Percentiles rank a stretch among this genome's conserved stretches.
phyloP scores from a whole-genome alignment of 2,888 invertebrate species.

The Erebia epiphron region DNA sequence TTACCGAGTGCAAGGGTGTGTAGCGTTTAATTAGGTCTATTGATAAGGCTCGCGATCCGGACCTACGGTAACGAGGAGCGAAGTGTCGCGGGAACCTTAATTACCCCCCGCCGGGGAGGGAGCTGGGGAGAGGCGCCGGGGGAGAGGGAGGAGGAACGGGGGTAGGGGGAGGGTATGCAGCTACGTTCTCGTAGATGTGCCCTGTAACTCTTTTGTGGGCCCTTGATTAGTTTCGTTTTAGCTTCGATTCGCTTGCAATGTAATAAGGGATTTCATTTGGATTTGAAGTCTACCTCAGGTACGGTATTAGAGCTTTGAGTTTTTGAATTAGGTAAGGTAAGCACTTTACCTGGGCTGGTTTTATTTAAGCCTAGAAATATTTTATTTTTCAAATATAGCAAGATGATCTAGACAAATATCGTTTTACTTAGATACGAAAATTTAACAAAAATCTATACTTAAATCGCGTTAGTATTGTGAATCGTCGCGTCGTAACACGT shows the following conservation, averaged over 20 bases:
- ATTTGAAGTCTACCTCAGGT: background rate
- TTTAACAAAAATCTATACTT: too few relatives aligned
- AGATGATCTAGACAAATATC: too few relatives aligned
- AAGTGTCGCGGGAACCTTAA: conserved; percentile 64
- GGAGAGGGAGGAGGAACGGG: conserved; percentile 16
- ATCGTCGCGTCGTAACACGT: too few relatives aligned
- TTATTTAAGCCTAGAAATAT: too few relatives aligned
- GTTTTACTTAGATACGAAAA: too few relatives aligned
- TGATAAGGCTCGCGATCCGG: conserved; percentile 45
- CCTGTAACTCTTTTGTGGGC: conserved; percentile 36
- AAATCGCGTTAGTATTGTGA: too few relatives aligned
- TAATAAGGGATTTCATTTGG: conserved; percentile 19
- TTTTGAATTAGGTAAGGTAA: too few relatives aligned
- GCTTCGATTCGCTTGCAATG: conserved; percentile 20
- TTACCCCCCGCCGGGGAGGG: conserved; percentile 46
- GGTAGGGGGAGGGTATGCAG: conserved; percentile 25
- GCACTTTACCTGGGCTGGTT: too few relatives aligned
- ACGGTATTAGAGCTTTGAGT: background rate
- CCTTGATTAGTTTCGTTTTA: conserved; percentile 37
- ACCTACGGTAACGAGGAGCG: conserved; percentile 65
- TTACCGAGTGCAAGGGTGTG: background rate
- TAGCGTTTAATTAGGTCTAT: conserved; percentile 18
- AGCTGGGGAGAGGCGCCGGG: conserved; percentile 15
- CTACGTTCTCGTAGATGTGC: conserved; percentile 35
- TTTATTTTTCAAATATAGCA: too few relatives aligned